Base-by-base conservation (phyloP, 2,888 invertebrate species). In the Eupithecia inturbata region DNA sequence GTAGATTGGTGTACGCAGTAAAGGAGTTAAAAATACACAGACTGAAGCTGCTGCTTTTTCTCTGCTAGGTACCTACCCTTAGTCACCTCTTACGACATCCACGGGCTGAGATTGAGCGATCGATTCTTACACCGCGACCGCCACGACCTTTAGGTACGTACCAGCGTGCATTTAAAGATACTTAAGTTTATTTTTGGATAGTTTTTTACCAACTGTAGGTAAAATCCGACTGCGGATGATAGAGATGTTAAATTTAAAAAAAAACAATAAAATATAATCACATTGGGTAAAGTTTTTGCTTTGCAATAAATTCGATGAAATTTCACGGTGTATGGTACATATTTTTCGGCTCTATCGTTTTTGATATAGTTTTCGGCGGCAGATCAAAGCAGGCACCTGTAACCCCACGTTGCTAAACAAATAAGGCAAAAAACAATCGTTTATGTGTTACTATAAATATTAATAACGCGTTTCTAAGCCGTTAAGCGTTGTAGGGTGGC, bases 391-490 rank as follows among this genome's bases (percentile, higher is more conserved):
- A 82, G 85, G 87, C 92, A 91, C 91, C 91, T 91, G 91, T 87
- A 85, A 86, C 90, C 89, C 86, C 85, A 87, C 83, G 87, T 88
- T 85, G 90, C 88, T 91, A 91, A 90, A 87, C 91, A 94, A 94
- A 94, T 90, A 94, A 86, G 83, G 84, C 85, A 89, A 89, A 91
- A 88, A 87, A 83, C 75, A 77, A 79, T 81, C 87, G 85, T 88
- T 89, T 89, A 91, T 87, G 85, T 87, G 82, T 83, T 82, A 85
- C 88, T 87, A 93, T 94, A 91, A 93, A 94, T 94, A 94, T 93
- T 92, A 92, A 92, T 92, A 92, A 90, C 87, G 87, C 90, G 83
- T 88, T 89, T 88, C 82, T 82, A 81, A 87, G 88, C 85, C 83
- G 87, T 89, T 90, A 88, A 89, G 87, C 82, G 83, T 77, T 78